Percentiles rank a stretch among this genome's conserved stretches.
Evolutionary conservation across 2,888 invertebrate genomes (phyloP).

Genomic region (Apamea epomidion): DNA sequence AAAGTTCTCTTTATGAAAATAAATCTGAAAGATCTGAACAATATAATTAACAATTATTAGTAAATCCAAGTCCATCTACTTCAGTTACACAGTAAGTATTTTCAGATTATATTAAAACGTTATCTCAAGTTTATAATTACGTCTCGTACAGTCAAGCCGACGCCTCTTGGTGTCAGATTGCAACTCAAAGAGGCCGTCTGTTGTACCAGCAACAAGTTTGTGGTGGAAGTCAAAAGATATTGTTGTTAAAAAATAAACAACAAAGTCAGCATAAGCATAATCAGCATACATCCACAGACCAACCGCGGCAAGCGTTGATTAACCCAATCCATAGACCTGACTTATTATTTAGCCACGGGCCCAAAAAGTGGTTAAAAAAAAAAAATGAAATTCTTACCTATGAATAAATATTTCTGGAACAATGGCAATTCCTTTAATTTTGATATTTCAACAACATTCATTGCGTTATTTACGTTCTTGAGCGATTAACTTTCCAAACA

Average conservation of each 20-base stretch:
- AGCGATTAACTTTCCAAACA: too few relatives aligned
- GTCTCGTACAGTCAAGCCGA: constrained; percentile 56
- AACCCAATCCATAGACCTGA: neutral
- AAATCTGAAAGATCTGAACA: neutral
- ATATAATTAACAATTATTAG: neutral
- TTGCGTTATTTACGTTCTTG: too few relatives aligned
- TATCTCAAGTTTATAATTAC: constrained; percentile 69
- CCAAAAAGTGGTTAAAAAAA: too few relatives aligned
- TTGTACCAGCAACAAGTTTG: constrained; percentile 67
- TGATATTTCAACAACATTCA: too few relatives aligned
- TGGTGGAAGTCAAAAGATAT: constrained; percentile 63
- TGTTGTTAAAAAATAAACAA: neutral
- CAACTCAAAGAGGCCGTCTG: constrained; percentile 79
- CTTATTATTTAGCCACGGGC: neutral
- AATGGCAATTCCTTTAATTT: too few relatives aligned
- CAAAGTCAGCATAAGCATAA: neutral
- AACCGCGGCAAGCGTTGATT: neutral
- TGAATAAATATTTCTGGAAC: neutral
- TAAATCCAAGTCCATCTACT: neutral
- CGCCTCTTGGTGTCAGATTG: constrained; percentile 75
- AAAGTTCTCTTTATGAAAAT: neutral
- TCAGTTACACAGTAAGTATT: constrained; percentile 58
- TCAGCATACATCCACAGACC: too few relatives aligned
- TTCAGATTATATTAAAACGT: constrained; percentile 64
- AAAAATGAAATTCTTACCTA: too few relatives aligned